Base-by-base conservation (phyloP, 2,888 invertebrate genomes). In the Kryphioiulus occultus region DNA sequence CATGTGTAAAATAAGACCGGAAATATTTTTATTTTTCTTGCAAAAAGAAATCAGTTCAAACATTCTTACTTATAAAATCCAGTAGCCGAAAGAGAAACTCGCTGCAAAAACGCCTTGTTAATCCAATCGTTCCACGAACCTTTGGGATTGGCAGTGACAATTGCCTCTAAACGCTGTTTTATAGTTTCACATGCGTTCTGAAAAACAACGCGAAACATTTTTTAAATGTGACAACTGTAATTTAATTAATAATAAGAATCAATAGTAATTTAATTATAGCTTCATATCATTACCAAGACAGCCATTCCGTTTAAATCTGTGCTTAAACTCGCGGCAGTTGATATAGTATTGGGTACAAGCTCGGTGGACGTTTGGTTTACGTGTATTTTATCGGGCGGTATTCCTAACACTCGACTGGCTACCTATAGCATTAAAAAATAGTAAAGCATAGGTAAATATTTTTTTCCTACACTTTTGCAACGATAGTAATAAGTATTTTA, bases 271-370 rank as follows among this genome's bases (percentile, higher is more conserved):
- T n/a, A 7, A 35, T 35, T 35, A 7, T 35, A 35, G 35, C 7
- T 35, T 35, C 35, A 22, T 32, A 7, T 19, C 44, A 42, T 30
- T 91, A 94, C 94, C 90, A 96, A 91, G 22, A 98, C 95, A 0
- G 98, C 98, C 95, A 97, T 96, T 88, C 98, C 98, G 91, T 98
- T 97, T 0, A 98, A 92, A 93, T 98, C 98, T 0, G 97, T 97
- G 0, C 96, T 95, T 35, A 95, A 94, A 91, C 97, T 97, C 12
- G 96, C 98, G 1, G 97, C 98, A 0, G 98, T 97, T 0, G 98
- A 94, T 10, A 96, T 95, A 0, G 97, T 95, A 91, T 98, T 98
- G 0, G 98, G 97, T 0, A 98, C 96, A 93, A 97, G 97, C 91
- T 98, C 97, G 0, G 97, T 97, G 0, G 96, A 92, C 0, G 96